These are phyloP conservation scores for Euclidia mi DNA, from an alignment of 2,888 invertebrate genomes.

Conservation along the genomic window DNA sequence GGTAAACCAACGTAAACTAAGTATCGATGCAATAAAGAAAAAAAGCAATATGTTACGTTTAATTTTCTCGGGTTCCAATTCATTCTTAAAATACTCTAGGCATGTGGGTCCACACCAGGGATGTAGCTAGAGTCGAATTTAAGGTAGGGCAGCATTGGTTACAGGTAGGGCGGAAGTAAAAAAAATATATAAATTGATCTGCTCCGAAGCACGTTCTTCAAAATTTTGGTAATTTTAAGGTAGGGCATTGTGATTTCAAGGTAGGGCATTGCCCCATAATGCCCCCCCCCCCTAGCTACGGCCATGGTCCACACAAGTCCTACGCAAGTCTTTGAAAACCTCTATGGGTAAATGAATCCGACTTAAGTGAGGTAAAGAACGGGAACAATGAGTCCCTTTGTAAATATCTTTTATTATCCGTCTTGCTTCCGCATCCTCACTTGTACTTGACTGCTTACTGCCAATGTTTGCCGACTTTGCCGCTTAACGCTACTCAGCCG, in stretches of 20 bases:
- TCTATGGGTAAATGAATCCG: constrained; percentile 63
- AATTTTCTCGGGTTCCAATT: constrained; percentile 8
- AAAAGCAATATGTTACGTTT: no score
- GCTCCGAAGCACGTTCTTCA: no score
- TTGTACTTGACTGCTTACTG: constrained; percentile 38
- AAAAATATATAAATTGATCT: no score
- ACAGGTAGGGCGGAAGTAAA: no score
- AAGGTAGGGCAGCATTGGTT: no score
- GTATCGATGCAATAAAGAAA: no score
- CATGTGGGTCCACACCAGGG: constrained; percentile 30
- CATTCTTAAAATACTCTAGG: constrained; percentile 8
- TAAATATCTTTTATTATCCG: constrained; percentile 73
- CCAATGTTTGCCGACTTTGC: constrained; percentile 57
- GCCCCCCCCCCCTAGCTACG: no score
- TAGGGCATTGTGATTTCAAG: no score
- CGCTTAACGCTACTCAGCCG: constrained; percentile 44
- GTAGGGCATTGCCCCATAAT: no score
- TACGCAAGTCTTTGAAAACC: constrained; percentile 60
- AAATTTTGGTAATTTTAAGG: no score
- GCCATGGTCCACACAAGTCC: constrained; percentile 50
- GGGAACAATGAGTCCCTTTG: constrained; percentile 67
- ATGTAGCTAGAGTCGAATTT: no score
- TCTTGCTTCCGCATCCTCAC: constrained; percentile 58
- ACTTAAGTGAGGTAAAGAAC: constrained; percentile 63
- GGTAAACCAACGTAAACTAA: no score